Percentiles rank a stretch among this genome's conserved stretches.
phyloP scores from a whole-genome alignment of 2,888 invertebrate genomes.

The Copidosoma aretas region DNA sequence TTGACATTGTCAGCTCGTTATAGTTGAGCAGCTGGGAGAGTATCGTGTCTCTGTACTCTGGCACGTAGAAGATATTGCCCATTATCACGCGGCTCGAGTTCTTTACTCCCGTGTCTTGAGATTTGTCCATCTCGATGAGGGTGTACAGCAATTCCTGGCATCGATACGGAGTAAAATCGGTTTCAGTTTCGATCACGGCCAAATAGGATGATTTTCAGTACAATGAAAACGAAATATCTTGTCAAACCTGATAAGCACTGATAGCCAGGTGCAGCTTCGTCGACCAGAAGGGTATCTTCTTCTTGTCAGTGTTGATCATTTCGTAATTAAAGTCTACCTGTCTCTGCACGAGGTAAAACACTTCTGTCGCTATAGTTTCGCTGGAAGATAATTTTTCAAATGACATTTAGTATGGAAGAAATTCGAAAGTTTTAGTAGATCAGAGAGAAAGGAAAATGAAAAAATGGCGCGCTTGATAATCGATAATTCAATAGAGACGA shows the following conservation, averaged over 20 bases:
- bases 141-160: slow-evolving; percentile 84
- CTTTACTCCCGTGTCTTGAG: slow-evolving; percentile 72
- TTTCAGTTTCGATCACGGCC: neutral
- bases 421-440: neutral
- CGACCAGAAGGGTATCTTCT: slow-evolving; percentile 82
- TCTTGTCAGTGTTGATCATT: slow-evolving; percentile 86
- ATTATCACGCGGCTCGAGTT: slow-evolving; percentile 87
- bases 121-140: slow-evolving; percentile 81
- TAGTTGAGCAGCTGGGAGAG: slow-evolving; percentile 80
- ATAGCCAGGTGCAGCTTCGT: slow-evolving; percentile 85
- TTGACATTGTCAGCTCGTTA: slow-evolving; percentile 85
- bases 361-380: slow-evolving; percentile 89
- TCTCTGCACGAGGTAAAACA: slow-evolving; percentile 94
- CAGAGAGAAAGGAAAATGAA: slow-evolving; percentile 3
- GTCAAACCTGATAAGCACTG: slow-evolving; percentile 68
- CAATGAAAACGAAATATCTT: neutral
- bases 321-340: slow-evolving; percentile 87
- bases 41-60: slow-evolving; percentile 92
- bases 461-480: neutral
- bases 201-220: too few relatives aligned
- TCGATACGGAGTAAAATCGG: neutral
- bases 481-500: slow-evolving; percentile 7
- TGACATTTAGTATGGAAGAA: neutral
- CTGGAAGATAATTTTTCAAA: slow-evolving; percentile 64
- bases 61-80: slow-evolving; percentile 89